A percentile compares a stretch with the other conserved stretches of the same genome.
Conservation (phyloP, 2,888 invertebrate genomes). For the Drosophila atripex region DNA sequence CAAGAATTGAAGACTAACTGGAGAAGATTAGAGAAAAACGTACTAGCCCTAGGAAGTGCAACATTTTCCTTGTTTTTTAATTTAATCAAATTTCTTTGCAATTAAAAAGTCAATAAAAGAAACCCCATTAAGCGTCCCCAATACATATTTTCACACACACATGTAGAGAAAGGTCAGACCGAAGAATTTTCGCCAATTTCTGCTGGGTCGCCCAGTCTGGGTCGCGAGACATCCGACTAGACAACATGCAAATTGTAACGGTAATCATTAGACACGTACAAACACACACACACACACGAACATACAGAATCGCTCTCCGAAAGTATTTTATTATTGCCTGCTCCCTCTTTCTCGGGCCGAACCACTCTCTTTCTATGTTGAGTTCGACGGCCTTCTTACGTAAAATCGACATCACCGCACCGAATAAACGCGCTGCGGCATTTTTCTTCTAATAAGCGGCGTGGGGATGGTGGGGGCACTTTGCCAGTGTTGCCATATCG, state of each 20-base stretch:
- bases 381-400: conserved; percentile 79
- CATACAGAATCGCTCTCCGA: conserved; percentile 19
- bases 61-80: no score
- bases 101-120: conserved; percentile 53
- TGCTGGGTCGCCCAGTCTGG: conserved; percentile 73
- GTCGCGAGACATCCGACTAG: conserved; percentile 74
- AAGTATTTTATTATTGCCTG: conserved; percentile 63
- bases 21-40: no score
- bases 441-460: conserved; percentile 73
- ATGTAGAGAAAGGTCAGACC: conserved; percentile 67
- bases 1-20: no score
- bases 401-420: conserved; percentile 59
- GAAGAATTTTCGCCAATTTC: conserved; percentile 61
- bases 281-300: conserved; percentile 14
- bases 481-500: conserved; percentile 66
- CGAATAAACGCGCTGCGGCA: conserved; percentile 62
- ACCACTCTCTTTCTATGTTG: conserved; percentile 45
- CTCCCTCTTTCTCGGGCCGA: conserved; percentile 34
- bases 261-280: conserved; percentile 70
- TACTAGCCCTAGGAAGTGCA: no score
- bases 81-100: conserved; percentile 14
- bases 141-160: conserved; percentile 19
- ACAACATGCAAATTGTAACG: conserved; percentile 75
- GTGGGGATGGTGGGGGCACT: conserved; percentile 25
- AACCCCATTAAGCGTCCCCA: conserved; percentile 21